Evolutionary conservation across 2,888 invertebrate species (phyloP).

Genomic region (Dichetophora obliterata): DNA sequence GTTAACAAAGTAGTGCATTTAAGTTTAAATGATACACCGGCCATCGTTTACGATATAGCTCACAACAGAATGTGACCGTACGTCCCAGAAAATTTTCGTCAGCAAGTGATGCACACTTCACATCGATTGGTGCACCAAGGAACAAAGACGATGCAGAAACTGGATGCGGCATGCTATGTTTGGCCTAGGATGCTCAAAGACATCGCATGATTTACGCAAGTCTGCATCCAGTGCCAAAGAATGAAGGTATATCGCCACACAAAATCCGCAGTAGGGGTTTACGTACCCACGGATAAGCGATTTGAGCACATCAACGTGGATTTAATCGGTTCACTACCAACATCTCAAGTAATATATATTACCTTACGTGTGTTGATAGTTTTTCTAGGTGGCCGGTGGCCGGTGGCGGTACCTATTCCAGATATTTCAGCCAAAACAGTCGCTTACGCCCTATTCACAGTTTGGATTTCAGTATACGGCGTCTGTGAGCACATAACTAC

Average conservation of each 20-base stretch:
- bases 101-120: constrained; percentile 22
- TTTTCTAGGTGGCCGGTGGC: constrained; percentile 26
- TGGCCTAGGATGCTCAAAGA: constrained; percentile 51
- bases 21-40: too few species aligned
- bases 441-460: constrained; percentile 11
- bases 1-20: too few species aligned
- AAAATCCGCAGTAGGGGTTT: constrained; percentile 64
- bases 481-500: constrained; percentile 42
- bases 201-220: constrained; percentile 11
- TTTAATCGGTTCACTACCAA: background rate
- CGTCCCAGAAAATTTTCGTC: constrained; percentile 26
- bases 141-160: constrained; percentile 14
- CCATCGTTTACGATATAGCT: too few species aligned
- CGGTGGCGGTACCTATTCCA: constrained; percentile 5
- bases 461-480: constrained; percentile 39
- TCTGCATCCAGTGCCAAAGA: constrained; percentile 51
- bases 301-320: constrained; percentile 31
- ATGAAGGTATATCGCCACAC: constrained; percentile 53
- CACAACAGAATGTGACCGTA: constrained; percentile 32
- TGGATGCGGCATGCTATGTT: constrained; percentile 44
- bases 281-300: background rate
- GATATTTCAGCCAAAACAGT: constrained; percentile 33
- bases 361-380: constrained; percentile 25
- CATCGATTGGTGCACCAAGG: constrained; percentile 39
- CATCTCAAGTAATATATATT: constrained; percentile 16